phyloP scores from a whole-genome alignment of 1,140 invertebrate species.

The Zaprionus camerounensis region DNA sequence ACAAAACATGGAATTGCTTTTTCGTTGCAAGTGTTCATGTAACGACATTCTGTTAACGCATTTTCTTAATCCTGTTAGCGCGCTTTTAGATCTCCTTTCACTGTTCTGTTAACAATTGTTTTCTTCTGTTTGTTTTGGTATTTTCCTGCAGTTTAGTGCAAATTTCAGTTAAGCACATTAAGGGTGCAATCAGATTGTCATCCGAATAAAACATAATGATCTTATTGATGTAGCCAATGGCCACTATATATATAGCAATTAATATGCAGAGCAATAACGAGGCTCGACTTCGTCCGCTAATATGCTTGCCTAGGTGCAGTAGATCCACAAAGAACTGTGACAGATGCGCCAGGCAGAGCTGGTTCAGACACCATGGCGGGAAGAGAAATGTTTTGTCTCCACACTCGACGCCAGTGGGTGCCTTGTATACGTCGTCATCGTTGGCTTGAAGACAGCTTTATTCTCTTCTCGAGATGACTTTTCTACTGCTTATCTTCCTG shows the following conservation, averaged over 20 bases:
- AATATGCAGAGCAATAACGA: no score
- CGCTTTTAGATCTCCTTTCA: no score
- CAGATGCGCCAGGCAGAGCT: conserved; percentile 86
- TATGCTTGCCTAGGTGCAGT: conserved; percentile 87
- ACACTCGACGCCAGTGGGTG: conserved; percentile 36
- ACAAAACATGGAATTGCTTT: no score
- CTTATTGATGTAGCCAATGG: no score
- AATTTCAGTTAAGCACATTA: no score
- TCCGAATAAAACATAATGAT: no score
- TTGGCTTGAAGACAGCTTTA: conserved; percentile 7
- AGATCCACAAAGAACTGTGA: conserved; percentile 89
- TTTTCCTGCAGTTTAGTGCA: no score
- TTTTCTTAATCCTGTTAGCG: no score
- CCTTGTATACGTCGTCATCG: conserved; percentile 43
- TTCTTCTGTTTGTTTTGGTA: no score
- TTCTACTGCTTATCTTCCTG: conserved; percentile 30
- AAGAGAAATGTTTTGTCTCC: conserved; percentile 74
- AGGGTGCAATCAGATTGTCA: no score
- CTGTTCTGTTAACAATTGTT: no score
- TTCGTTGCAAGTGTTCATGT: not conserved
- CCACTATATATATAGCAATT: no score
- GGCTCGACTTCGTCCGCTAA: conserved; percentile 69
- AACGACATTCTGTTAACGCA: not conserved
- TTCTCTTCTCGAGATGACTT: conserved; percentile 13
- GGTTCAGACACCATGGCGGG: conserved; percentile 88